Evolutionary conservation across 2,797 vertebrate species (phyloP), one percentile per base, ranked within the genome.

Genomic region (Loriculus beryllinus): DNA sequence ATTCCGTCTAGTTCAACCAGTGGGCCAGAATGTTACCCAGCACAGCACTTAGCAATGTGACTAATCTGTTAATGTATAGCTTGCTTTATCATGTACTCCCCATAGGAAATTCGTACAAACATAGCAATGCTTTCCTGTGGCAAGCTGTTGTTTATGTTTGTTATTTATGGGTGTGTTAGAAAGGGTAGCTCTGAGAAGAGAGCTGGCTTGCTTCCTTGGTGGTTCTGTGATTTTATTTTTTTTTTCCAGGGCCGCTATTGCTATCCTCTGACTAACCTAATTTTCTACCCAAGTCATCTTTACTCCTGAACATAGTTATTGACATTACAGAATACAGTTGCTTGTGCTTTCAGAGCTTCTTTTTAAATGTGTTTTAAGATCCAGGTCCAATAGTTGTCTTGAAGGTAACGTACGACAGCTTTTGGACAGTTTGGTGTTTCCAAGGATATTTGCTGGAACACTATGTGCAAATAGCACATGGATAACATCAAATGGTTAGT

Each of bases 381-480:
- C 7, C 42, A 63, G 14, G 3, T 76, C 19, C 13, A 65, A 5
- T 12, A 16, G 9, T 5, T 47, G 18, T 49, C 82, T 82, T 69
- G 23, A 60, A 45, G n/a, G 29, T 17, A 49, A 63, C 3, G 7
- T 47, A 33, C 70, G 64, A 65, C 33, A 64, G 26, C 8, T 85
- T 90, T 51, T n/a, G 5, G 14, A 11, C 28, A 63, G 10, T 31
- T 88, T 37, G 25, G 4, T 43, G 31, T 92, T 91, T 63, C 47
- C 20, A 10, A 28, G 25, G 23, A 9, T 70, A 25, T 80, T 70
- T 64, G 11, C 23, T 81, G 20, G 39, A 86, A 18, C 7, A 23
- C 2, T 16, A 25, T 1, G 1, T 4, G 7, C 10, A 28, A 2
- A 2, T 19, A 63, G 16, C 18, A n/a, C 16, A 9, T 16, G 31